Evolutionary conservation across 2,797 vertebrate genomes (phyloP), one percentile per base, ranked within the genome.

Genomic region (Meriones psammophilus): DNA sequence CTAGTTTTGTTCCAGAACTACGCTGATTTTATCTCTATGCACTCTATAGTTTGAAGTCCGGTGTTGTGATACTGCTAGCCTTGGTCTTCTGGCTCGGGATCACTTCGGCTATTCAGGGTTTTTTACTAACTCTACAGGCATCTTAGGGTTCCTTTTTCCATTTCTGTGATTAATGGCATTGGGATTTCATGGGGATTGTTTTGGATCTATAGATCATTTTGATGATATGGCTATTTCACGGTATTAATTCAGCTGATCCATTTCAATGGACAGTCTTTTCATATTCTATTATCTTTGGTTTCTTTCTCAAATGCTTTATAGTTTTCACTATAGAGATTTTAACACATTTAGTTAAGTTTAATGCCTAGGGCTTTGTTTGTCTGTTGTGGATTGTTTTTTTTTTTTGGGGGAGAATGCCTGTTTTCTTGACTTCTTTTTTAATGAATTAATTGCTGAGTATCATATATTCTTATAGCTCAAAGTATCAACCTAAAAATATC

Each of bases 401-500:
- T 71, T 7, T 8, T 7, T 8, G 15, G 24, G 14, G 28, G 13
- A 18, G 13, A 50, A 24, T 22, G 5, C 42, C 39, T 30, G 17
- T 46, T 33, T 74, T 62, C 15, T 42, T 60, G 14, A 74, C 56
- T 88, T 62, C 39, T 66, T 39, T 73, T 62, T 76, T 8, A 62
- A 17, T 42, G 5, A 88, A 60, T 76, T 46, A 18, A 62, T 42
- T 73, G 36, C 46, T 76, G 94, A 9, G 74, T 71, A 77, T 91
- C 8, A 54, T 33, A 66, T 77, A 20, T 89, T 96, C 73, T 76
- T 73, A 5, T 36, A 88, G 60, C 60, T 91, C 8, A 76, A 80
- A 91, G 12, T 60, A 77, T 20, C 18, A 26, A 81, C 73, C 42
- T 79, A 92, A 60, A 96, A 56, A 96, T 76, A 94, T 12, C 42